Conservation (phyloP, 1,140 invertebrate species). For the Chironomus tepperi region DNA sequence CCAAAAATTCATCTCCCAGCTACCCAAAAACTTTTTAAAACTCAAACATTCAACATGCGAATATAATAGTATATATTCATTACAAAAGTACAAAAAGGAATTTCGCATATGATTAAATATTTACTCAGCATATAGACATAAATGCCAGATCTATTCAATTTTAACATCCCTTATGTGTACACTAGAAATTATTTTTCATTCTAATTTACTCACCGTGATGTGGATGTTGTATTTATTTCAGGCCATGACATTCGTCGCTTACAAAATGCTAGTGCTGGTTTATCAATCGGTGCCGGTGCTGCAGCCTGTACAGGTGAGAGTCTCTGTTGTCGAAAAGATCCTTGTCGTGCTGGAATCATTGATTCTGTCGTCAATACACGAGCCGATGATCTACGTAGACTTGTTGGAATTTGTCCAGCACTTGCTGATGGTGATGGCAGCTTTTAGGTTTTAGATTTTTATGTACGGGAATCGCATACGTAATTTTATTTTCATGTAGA, state of each 20-base stretch:
- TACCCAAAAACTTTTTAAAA: too few species aligned
- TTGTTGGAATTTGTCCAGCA: constrained; percentile 39
- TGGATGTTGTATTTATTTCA: constrained; percentile 68
- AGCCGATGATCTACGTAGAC: constrained; percentile 41
- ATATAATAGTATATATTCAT: too few species aligned
- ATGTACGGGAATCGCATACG: too few species aligned
- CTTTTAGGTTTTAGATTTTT: constrained; percentile 32
- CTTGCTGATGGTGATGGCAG: constrained; percentile 54
- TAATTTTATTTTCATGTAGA: too few species aligned
- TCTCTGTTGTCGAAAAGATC: constrained; percentile 49
- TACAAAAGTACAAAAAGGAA: too few species aligned
- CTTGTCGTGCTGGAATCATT: constrained; percentile 47
- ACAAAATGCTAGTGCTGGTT: constrained; percentile 58
- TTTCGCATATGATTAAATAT: too few species aligned
- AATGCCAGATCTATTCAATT: too few species aligned
- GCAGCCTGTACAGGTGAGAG: constrained; percentile 39
- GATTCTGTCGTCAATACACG: constrained; percentile 45
- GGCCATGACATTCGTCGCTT: constrained; percentile 67
- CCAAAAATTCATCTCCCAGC: too few species aligned
- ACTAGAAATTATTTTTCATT: too few species aligned
- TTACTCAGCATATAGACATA: too few species aligned
- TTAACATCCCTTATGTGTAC: too few species aligned
- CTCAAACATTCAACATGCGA: too few species aligned
- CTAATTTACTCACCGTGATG: constrained; percentile 53
- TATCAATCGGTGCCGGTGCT: constrained; percentile 45